Base-by-base conservation (phyloP, 2,113 vertebrate genomes). In the Thunnus maccoyii region DNA sequence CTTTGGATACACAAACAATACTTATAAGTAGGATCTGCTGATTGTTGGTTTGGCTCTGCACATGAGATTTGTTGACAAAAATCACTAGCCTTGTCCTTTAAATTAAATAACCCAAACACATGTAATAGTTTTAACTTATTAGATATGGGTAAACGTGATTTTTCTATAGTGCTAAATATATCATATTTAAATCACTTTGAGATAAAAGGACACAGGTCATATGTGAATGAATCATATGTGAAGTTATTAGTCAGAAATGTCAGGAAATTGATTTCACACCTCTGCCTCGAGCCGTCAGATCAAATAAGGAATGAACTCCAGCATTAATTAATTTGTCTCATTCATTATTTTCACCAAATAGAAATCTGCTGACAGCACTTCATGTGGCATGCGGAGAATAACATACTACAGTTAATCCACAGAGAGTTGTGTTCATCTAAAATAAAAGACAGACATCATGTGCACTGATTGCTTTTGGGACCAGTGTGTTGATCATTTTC, bases 191-290 rank as follows among this genome's bases (percentile, higher is more conserved):
- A 51, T 72, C 55, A 17, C 48, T 46, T 58, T 47, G 27, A 71
- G 27, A 5, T 58, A 3, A 5, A 55, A 32, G 22, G 17, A 36
- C 47, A 72, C 11, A 41, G 6, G 9, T 22, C 12, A 62, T 9
- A 51, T 18, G 32, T 11, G 15, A 74, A 54, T 41, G 48, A 52
- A 36, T 62, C 70, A 12, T 15, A 18, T 50, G n/a, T 41, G 44
- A 65, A 61, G 36, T 36, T 5, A 70, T 51, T 54, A 65, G n/a
- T 52, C 17, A 25, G 55, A 67, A 66, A 72, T 58, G 69, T 44
- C 78, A 73, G 44, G 52, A 52, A 60, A 81, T 74, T 20, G 69
- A 73, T 80, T 66, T 66, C 18, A 17, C 10, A 51, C 52, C 16
- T 27, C 46, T 60, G 64, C 55, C 11, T 25, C 15, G 2, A 32